These are phyloP conservation scores for Arctocebus calabarensis DNA, from an alignment of 2,797 vertebrate genomes.

Conservation along the genomic window DNA sequence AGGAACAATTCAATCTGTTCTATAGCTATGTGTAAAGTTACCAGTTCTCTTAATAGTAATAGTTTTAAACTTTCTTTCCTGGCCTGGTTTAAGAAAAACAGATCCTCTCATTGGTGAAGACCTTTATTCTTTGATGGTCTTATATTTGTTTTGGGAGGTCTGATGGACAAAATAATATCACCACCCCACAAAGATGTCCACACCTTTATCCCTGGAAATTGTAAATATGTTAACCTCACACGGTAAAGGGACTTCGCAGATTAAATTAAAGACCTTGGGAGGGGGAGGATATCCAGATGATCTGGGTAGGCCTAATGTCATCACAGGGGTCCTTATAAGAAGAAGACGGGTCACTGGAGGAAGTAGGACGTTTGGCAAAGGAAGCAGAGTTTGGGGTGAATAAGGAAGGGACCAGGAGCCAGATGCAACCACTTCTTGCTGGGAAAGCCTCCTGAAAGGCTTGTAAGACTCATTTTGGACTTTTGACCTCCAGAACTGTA, in stretches of 20 bases:
- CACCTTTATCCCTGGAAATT: not conserved
- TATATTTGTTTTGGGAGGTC: fast-evolving
- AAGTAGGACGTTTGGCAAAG: fast-evolving
- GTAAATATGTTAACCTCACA: not conserved
- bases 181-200: not conserved
- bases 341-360: not conserved
- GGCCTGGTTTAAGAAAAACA: fast-evolving
- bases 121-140: not conserved
- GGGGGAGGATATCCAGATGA: not conserved
- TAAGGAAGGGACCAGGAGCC: not conserved
- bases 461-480: fast-evolving
- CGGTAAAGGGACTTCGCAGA: not conserved
- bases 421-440: not conserved
- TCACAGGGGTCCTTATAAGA: not conserved
- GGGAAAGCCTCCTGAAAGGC: not conserved
- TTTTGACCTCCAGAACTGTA: not conserved
- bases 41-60: not conserved
- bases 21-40: not conserved
- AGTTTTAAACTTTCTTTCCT: fast-evolving
- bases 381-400: not conserved
- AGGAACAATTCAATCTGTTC: not conserved
- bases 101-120: not conserved
- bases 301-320: fast-evolving
- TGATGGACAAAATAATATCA: not conserved
- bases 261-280: not conserved